phyloP scores from a whole-genome alignment of 2,888 invertebrate species.

The Dichetophora obliterata region DNA sequence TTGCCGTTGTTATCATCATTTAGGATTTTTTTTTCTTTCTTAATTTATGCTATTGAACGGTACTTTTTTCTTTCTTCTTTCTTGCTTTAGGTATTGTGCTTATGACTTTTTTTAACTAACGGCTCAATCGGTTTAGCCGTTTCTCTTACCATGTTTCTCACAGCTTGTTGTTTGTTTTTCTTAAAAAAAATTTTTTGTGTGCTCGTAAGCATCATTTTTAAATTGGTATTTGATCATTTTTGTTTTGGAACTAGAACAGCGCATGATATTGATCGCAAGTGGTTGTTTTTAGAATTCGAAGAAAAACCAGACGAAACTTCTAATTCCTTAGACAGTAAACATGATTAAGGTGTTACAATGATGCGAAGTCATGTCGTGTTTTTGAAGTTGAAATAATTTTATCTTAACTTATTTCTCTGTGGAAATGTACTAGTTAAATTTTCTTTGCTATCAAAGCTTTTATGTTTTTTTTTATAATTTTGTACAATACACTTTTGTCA shows the following conservation, averaged over 20 bases:
- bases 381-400: no score
- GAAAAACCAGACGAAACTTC: no score
- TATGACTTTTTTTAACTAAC: conserved; percentile 29
- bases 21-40: not conserved
- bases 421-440: no score
- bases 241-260: not conserved
- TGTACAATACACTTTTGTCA: no score
- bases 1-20: not conserved
- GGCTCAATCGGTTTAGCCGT: conserved; percentile 38
- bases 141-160: conserved; percentile 3
- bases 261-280: no score
- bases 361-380: no score
- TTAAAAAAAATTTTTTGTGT: conserved; percentile 12
- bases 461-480: no score
- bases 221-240: not conserved
- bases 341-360: no score
- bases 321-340: no score
- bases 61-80: not conserved
- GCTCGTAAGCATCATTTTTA: not conserved
- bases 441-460: no score
- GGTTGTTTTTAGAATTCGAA: no score
- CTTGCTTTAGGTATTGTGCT: not conserved
- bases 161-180: not conserved
- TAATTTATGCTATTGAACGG: conserved; percentile 27
- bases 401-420: no score